phyloP scores from a whole-genome alignment of 2,797 vertebrate species.

The Delichon dasypus region DNA sequence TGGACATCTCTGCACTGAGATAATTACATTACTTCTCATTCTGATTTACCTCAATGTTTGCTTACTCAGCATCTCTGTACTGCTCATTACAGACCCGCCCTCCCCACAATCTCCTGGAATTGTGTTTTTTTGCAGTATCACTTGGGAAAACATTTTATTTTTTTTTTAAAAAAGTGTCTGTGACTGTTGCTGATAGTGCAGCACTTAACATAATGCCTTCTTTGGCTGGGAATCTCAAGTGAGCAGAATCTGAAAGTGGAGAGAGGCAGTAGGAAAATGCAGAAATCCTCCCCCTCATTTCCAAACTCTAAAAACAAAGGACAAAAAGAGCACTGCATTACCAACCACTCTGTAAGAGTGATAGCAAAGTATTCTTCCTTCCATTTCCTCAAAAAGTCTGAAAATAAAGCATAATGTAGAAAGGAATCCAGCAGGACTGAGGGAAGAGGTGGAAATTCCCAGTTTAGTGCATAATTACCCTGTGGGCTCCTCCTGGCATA shows the following conservation, averaged over 20 bases:
- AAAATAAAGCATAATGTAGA: background rate
- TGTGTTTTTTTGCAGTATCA: background rate
- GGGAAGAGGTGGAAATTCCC: background rate
- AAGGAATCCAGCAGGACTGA: background rate
- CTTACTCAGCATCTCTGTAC: background rate
- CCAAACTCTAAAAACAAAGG: background rate
- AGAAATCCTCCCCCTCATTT: background rate
- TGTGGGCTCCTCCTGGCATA: background rate
- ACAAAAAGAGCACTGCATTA: background rate
- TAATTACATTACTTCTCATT: background rate
- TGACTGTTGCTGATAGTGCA: slow-evolving; percentile 10
- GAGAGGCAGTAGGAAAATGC: background rate
- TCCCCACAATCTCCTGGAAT: background rate
- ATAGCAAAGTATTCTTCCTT: background rate
- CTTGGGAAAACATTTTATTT: background rate
- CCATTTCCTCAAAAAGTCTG: background rate
- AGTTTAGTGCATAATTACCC: background rate
- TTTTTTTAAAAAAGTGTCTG: background rate
- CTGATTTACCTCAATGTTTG: background rate
- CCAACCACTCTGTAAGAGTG: background rate
- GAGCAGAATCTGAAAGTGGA: background rate
- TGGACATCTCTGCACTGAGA: background rate
- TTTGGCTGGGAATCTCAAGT: background rate
- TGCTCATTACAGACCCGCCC: background rate
- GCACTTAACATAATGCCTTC: slow-evolving; percentile 33